Evolutionary conservation across 2,888 invertebrate genomes (phyloP).

Genomic region (Bursaphelenchus okinawaensis): DNA sequence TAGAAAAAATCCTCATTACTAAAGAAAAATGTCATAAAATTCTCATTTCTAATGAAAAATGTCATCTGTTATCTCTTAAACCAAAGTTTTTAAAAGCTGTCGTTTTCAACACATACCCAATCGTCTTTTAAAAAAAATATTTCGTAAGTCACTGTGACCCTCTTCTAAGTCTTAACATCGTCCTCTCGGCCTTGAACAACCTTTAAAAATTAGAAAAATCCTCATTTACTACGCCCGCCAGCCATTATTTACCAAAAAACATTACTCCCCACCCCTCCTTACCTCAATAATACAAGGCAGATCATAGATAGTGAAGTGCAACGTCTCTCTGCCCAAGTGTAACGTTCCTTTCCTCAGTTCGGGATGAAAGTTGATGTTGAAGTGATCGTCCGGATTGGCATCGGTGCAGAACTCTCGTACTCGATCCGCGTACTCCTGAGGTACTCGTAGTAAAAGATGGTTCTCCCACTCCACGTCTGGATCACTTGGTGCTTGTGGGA

Average conservation of each 20-base stretch:
- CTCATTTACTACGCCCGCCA: too few species aligned
- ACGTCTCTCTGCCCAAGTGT: conserved; percentile 35
- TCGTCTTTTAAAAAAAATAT: too few species aligned
- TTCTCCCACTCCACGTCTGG: conserved; percentile 48
- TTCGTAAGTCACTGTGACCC: too few species aligned
- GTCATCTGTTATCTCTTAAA: too few species aligned
- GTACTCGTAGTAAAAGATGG: conserved; percentile 47
- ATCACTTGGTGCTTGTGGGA: conserved; percentile 12
- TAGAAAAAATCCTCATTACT: background rate
- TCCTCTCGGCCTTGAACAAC: background rate
- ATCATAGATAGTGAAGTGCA: conserved; percentile 47
- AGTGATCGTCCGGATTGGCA: conserved; percentile 27
- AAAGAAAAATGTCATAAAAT: too few species aligned
- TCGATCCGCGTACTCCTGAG: conserved; percentile 34
- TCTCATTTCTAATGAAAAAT: too few species aligned
- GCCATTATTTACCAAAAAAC: conserved; percentile 7
- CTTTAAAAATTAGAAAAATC: background rate
- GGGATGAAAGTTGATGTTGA: conserved; percentile 34
- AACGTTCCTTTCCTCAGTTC: conserved; percentile 43
- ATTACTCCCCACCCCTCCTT: too few species aligned
- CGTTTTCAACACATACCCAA: too few species aligned
- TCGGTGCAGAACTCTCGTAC: conserved; percentile 32
- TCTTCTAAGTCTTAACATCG: too few species aligned
- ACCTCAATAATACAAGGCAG: conserved; percentile 52
- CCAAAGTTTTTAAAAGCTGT: too few species aligned